Base-by-base conservation (phyloP, 37 sponge, comb jelly and placozoan species). In the Hormiphora californensis region DNA sequence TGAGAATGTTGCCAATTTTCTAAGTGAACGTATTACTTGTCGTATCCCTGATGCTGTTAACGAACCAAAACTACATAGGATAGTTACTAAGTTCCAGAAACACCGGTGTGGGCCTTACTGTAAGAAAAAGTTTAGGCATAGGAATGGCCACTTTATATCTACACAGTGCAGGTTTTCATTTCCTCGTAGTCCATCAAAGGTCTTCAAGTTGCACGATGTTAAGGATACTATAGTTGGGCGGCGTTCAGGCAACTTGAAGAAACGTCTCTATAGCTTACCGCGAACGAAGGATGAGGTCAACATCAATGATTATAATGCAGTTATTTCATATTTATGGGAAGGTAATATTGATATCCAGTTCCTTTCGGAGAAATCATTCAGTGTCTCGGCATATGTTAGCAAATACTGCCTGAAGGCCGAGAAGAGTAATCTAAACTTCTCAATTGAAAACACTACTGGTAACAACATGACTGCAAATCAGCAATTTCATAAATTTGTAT, bases 281-380 rank as follows among this genome's bases (percentile, higher is more conserved):
- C 68, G 68, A 31, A 32, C 35, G 1, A 35, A 65, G 25, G 68
- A 65, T 35, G 68, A 65, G 34, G 3, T 1, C 11, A 36, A 31
- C 38, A 65, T 65, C 36, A 65, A 65, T 28, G 68, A 65, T 32
- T 65, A 65, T 19, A 65, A 65, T 65, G 38, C 68, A 7, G 68
- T 12, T 65, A 36, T 65, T 33, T 25, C 27, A 17, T 65, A 36
- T 19, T 12, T 65, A 19, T 65, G 68, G 68, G 39, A 39, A 36
- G 68, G 68, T 12, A 65, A 65, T 19, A 65, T 28, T 1, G 68
- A 65, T 28, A 65, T 65, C 32, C 68, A 65, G 68, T 65, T 65
- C 34, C 31, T 65, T 31, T 5, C 27, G 11, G 68, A 65, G 68
- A 65, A 65, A 36, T 65, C 68, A 5, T 65, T 36, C 39, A 12